These are phyloP conservation scores for Lepidotrigona ventralis DNA, from an alignment of 1,140 invertebrate genomes.

Conservation along the genomic window DNA sequence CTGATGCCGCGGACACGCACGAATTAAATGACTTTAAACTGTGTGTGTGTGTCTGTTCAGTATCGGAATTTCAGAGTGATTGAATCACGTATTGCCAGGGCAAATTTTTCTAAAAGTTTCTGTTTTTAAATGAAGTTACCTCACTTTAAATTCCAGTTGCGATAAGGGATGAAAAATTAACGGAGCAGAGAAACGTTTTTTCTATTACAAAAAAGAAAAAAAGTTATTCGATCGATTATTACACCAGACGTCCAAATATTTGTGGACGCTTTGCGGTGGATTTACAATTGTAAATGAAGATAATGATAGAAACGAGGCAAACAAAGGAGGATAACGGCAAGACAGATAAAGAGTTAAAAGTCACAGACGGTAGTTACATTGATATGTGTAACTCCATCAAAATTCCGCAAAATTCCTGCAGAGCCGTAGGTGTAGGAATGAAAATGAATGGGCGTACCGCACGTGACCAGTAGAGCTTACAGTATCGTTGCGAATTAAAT, in stretches of 20 bases:
- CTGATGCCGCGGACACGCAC: neutral
- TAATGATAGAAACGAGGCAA: neutral
- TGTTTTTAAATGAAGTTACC: too few species aligned
- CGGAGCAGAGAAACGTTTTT: neutral
- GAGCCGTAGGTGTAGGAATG: neutral
- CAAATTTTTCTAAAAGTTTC: neutral
- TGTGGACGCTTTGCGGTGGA: neutral
- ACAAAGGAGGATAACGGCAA: neutral
- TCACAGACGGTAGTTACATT: neutral
- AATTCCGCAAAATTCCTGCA: neutral
- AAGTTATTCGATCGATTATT: neutral
- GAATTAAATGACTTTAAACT: neutral
- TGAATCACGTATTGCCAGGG: too few species aligned
- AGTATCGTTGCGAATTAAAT: conserved; percentile 9
- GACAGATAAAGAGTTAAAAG: neutral
- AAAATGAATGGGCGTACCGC: neutral
- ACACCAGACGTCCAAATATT: neutral
- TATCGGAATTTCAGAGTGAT: neutral
- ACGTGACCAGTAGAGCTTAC: conserved; percentile 15
- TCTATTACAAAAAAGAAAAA: neutral
- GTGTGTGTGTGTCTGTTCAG: neutral
- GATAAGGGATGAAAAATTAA: neutral
- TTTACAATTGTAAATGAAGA: neutral
- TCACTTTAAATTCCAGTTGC: neutral
- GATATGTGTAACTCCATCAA: neutral